phyloP scores from a whole-genome alignment of 2,888 invertebrate genomes.

The Catocala nupta region DNA sequence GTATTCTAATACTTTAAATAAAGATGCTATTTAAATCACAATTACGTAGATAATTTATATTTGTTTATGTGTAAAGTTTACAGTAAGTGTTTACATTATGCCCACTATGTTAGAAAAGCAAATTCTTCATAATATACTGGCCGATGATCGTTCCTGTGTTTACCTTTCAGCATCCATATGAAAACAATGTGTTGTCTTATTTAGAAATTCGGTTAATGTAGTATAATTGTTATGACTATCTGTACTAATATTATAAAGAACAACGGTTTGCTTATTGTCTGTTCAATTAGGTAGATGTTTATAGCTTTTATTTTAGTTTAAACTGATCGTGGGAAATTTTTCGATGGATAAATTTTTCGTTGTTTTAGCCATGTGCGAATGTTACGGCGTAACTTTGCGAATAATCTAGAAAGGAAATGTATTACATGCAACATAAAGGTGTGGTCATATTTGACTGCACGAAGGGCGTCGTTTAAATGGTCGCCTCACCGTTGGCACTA shows the following conservation, averaged over 20 bases:
- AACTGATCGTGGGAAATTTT: too few species aligned
- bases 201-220: slow-evolving; percentile 21
- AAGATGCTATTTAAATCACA: slow-evolving; percentile 10
- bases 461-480: too few species aligned
- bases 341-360: too few species aligned
- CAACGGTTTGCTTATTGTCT: slow-evolving; percentile 7
- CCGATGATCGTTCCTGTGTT: slow-evolving; percentile 16
- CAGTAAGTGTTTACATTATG: slow-evolving; percentile 13
- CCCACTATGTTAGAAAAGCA: neutral
- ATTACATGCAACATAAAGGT: too few species aligned
- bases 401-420: too few species aligned
- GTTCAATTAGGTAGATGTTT: slow-evolving; percentile 5
- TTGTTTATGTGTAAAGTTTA: slow-evolving; percentile 16
- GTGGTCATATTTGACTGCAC: too few species aligned
- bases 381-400: too few species aligned
- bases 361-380: too few species aligned
- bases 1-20: too few species aligned
- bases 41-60: slow-evolving; percentile 8
- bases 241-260: slow-evolving; percentile 5
- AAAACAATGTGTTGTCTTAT: slow-evolving; percentile 13
- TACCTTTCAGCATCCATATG: neutral
- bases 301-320: neutral
- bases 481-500: too few species aligned
- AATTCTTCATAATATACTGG: slow-evolving; percentile 5
- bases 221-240: slow-evolving; percentile 24